Evolutionary conservation across 2,888 invertebrate species (phyloP), one percentile per base, ranked within the genome.

Genomic region (Lasioglossum marginatum): DNA sequence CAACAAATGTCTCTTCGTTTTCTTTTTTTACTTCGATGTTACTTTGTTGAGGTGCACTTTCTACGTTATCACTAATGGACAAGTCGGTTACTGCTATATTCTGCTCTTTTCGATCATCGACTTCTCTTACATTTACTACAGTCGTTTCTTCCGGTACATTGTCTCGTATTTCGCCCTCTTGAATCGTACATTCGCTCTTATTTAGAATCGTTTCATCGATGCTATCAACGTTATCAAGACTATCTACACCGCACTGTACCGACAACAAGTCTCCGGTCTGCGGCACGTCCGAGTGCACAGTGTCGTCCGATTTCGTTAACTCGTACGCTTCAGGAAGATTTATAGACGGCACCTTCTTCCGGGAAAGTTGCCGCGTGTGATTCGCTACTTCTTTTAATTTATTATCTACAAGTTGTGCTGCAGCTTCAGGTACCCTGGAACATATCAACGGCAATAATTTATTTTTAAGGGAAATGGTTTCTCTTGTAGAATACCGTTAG

Each of bases 361-460:
- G 93, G 10, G 92, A 92, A 63, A 95, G 89, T 82, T 93, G 92
- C 75, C 93, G 91, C 4, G 94, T 93, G 72, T 93, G 94, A 88
- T 84, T 91, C 31, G 93, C 94, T n/a, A 95, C 92, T 84, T 95
- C 93, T 78, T 94, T 94, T 48, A 95, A 79, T 79, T 91, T 93
- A 77, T 90, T 92, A 83, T 92, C 93, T 73, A 95, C 90, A 77
- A 93, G 90, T 81, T 94, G 92, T 60, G 92, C 94, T 68, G 94
- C 94, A 48, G 93, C 92, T 19, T 90, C 91, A 78, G 95, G 95
- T 85, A 94, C 91, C 86, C 95, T 95, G 86, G 81, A 81, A 86
- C 57, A 66, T 19, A 52, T 3, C 60, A 31, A 45, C 5, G 48
- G n/a, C 19, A 66, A 74, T 14, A 14, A 60, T 57, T n/a, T 60